Conservation (phyloP, 2,888 invertebrate species). For the Notocelia uddmanniana region DNA sequence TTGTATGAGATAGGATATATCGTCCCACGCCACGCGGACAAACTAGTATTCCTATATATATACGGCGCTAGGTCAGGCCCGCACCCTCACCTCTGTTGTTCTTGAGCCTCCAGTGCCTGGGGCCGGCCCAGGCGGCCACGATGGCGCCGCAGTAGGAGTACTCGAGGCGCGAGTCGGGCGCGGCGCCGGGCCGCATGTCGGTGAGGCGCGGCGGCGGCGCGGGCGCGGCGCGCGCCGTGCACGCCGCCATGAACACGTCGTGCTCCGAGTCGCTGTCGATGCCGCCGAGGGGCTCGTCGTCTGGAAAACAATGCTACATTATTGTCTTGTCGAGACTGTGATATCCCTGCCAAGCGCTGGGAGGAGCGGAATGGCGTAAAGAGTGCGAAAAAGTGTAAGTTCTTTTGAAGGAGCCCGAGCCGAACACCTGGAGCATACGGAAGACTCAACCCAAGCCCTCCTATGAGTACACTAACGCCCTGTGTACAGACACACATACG, state of each 20-base stretch:
- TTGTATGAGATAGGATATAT: too few species aligned
- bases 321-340: too few species aligned
- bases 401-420: too few species aligned
- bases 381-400: too few species aligned
- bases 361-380: too few species aligned
- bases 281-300: slow-evolving; percentile 77
- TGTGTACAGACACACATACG: too few species aligned
- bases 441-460: too few species aligned
- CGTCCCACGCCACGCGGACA: too few species aligned
- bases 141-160: slow-evolving; percentile 89
- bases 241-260: slow-evolving; percentile 73
- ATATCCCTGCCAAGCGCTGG: too few species aligned
- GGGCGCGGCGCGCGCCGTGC: slow-evolving; percentile 67
- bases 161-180: slow-evolving; percentile 84
- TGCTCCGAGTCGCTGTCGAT: slow-evolving; percentile 79
- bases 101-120: slow-evolving; percentile 92
- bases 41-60: too few species aligned
- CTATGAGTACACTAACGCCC: too few species aligned
- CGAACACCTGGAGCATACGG: too few species aligned
- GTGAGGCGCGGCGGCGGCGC: slow-evolving; percentile 56
- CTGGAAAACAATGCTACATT: slow-evolving; percentile 53
- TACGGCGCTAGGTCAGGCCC: not conserved
- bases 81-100: slow-evolving; percentile 77
- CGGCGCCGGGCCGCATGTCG: slow-evolving; percentile 75
- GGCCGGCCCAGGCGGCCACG: slow-evolving; percentile 91